Base-by-base conservation (phyloP, 2,113 vertebrate species). In the Siniperca knerii region DNA sequence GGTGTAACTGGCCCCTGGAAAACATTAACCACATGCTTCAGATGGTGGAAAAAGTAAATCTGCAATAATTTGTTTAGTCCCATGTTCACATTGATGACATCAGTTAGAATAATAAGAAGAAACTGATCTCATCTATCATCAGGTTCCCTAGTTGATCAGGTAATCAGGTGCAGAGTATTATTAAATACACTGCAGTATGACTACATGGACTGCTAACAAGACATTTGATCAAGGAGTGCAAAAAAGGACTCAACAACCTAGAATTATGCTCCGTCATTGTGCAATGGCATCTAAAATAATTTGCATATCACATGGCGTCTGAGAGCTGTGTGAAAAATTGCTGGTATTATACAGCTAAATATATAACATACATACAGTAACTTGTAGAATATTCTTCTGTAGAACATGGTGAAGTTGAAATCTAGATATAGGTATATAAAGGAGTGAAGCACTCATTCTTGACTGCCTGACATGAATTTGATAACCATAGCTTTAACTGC, bases 1-100 rank as follows among this genome's bases (percentile, higher is more conserved):
- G 98, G 86, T 99, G 98, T 52, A 99, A 96, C 93, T 99, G 98
- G 1, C 98, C 98, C 98, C 98, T 99, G 82, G 48, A 83, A 84
- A 69, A 88, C 87, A 60, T 75, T 8, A 85, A 67, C 15, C 62
- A 65, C 48, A 77, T 11, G 33, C 16, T 60, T 77, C 35, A 81
- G 65, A 50, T 50, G 25, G 50, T 12, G 40, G 37, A 87, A 72
- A 29, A 75, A 82, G 50, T 4, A 70, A 35, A 79, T 35, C 29
- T 42, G 29, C 29, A 29, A 29, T 29, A 20, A 79, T 71, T 50
- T 69, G 20, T 42, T 42, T 8, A 29, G 7, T 35, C 15, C 2
- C 42, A 42, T 23, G 33, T 68, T 80, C 23, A 61, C 3, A 67
- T 21, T 54, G 21, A 72, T 50, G 58, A 74, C 62, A 65, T 65